Percentiles rank a stretch among this genome's conserved stretches.
Conservation (phyloP, 2,888 invertebrate genomes). For the Drosophila setosimentum region DNA sequence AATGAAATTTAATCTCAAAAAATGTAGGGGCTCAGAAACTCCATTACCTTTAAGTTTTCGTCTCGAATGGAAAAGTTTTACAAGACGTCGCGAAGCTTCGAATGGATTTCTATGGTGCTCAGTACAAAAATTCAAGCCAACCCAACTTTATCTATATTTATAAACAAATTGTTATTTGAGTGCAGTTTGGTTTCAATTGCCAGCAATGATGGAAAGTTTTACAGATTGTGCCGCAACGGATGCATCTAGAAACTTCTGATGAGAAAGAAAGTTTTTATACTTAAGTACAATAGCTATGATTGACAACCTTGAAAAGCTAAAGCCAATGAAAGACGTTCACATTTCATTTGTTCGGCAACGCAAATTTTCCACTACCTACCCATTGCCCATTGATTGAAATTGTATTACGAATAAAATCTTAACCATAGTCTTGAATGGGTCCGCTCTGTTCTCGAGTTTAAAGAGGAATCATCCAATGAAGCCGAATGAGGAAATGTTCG, state of each 20-base stretch:
- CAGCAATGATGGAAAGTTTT: constrained; percentile 71
- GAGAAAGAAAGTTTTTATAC: constrained; percentile 24
- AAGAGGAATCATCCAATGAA: constrained; percentile 11
- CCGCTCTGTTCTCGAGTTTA: constrained; percentile 11
- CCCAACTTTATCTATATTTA: constrained; percentile 17
- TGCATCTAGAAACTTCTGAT: constrained; percentile 52
- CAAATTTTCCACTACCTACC: constrained; percentile 45
- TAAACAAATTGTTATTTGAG: constrained; percentile 65
- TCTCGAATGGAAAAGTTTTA: constrained; percentile 31
- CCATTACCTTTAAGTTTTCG: not conserved
- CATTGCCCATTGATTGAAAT: constrained; percentile 47
- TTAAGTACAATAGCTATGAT: constrained; percentile 8
- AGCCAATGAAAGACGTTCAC: constrained; percentile 11
- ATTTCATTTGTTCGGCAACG: constrained; percentile 29
- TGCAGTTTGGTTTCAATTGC: constrained; percentile 59
- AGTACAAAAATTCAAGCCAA: constrained; percentile 17
- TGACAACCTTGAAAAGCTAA: constrained; percentile 45
- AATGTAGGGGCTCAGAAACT: not conserved
- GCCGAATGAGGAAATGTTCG: constrained; percentile 20
- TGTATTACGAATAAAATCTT: constrained; percentile 15
- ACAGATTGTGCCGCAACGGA: constrained; percentile 9
- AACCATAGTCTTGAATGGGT: constrained; percentile 3
- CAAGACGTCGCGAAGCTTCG: not conserved
- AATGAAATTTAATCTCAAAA: not conserved
- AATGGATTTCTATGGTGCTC: not conserved